These are phyloP conservation scores for Troglohyphantes excavatus DNA, from an alignment of 2,888 invertebrate genomes.

Conservation along the genomic window DNA sequence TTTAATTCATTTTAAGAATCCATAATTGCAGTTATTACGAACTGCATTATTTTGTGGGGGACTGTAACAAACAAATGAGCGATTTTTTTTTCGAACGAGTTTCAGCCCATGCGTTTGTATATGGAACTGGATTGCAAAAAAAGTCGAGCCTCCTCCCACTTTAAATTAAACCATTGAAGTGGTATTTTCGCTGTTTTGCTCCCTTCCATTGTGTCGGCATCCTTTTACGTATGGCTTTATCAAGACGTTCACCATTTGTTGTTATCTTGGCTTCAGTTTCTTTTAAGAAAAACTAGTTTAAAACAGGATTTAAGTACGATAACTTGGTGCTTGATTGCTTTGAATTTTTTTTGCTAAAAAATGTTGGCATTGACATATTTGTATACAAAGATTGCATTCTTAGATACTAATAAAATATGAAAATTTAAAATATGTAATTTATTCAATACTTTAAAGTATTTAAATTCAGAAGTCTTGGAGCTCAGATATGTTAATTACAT, in stretches of 20 bases:
- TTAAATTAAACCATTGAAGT: background rate
- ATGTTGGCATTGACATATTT: no score
- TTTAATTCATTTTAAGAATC: no score
- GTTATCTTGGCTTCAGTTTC: slow-evolving; percentile 15
- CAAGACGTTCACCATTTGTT: background rate
- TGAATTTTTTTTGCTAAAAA: background rate
- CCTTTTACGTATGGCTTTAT: background rate
- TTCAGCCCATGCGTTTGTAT: background rate
- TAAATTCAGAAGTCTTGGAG: no score
- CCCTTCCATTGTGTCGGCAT: slow-evolving; percentile 15
- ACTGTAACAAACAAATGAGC: no score
- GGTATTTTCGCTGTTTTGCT: background rate
- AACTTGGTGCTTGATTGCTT: background rate
- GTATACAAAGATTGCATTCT: no score
- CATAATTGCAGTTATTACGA: background rate
- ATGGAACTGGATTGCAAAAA: background rate
- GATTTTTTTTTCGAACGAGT: background rate
- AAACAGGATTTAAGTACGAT: background rate
- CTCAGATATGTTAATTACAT: no score
- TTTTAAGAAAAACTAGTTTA: background rate
- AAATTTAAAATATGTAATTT: no score
- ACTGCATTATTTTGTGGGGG: background rate
- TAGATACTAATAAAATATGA: no score
- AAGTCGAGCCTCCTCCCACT: no score
- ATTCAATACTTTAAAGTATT: no score